Percentiles rank a stretch among this genome's conserved stretches.
Conservation (phyloP, 2,797 vertebrate species). For the Agapornis canus region DNA sequence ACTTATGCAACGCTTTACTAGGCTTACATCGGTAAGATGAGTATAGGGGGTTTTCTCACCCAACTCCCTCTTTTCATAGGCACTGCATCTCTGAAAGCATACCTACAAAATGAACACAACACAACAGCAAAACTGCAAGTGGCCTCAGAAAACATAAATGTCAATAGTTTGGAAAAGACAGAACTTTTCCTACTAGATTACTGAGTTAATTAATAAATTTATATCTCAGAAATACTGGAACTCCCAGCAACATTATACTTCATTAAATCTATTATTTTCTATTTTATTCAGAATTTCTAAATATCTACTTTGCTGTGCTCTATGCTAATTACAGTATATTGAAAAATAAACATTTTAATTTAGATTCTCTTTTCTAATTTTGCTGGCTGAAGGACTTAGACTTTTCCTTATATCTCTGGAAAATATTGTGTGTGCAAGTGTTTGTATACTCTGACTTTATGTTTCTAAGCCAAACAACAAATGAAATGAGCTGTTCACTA, state of each 20-base stretch:
- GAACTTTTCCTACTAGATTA: not conserved
- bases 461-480: not conserved
- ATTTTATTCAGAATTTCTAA: not conserved
- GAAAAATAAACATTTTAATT: not conserved
- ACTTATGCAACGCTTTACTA: not conserved
- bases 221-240: not conserved
- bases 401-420: not conserved
- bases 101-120: not conserved
- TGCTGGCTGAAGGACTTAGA: not conserved
- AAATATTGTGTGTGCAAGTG: not conserved
- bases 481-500: not conserved
- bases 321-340: not conserved
- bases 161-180: not conserved
- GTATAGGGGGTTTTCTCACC: not conserved
- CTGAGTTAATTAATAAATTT: not conserved
- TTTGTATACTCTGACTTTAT: not conserved
- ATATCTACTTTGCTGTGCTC: not conserved
- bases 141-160: not conserved
- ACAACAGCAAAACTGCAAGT: not conserved
- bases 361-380: not conserved
- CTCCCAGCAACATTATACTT: not conserved
- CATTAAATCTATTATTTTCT: not conserved
- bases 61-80: not conserved
- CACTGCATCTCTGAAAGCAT: not conserved
- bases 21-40: not conserved